phyloP scores from a whole-genome alignment of 2,113 vertebrate species.

The Zonotrichia leucophrys region DNA sequence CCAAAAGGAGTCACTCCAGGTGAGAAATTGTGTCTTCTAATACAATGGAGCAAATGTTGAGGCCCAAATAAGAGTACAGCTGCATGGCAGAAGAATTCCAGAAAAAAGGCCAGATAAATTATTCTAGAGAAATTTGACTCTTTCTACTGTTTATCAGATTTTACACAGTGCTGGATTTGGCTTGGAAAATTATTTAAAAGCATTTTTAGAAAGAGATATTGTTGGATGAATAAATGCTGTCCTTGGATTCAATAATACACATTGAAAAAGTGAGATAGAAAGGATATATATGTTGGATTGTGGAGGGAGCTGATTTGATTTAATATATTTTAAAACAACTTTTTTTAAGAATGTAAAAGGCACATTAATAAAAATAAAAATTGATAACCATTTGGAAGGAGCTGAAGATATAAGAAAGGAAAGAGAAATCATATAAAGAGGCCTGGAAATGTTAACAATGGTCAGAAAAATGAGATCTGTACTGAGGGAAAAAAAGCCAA shows the following conservation, averaged over 20 bases:
- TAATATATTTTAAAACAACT: neutral
- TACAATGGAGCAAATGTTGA: neutral
- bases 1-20: neutral
- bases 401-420: neutral
- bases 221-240: neutral
- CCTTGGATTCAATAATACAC: neutral
- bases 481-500: rapidly evolving
- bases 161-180: neutral
- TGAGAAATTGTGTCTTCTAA: neutral
- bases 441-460: neutral
- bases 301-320: neutral
- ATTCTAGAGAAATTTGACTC: neutral
- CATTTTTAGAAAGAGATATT: neutral
- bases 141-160: neutral
- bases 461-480: neutral
- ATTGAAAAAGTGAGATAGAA: neutral
- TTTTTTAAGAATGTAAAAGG: neutral
- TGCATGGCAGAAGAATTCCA: neutral
- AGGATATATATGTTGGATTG: neutral
- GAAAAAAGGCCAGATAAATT: neutral
- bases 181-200: neutral
- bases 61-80: neutral
- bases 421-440: neutral
- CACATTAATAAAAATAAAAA: neutral
- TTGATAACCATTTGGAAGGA: neutral